Evolutionary conservation across 2,888 invertebrate genomes (phyloP), one percentile per base, ranked within the genome.

Genomic region (Nowickia ferox): DNA sequence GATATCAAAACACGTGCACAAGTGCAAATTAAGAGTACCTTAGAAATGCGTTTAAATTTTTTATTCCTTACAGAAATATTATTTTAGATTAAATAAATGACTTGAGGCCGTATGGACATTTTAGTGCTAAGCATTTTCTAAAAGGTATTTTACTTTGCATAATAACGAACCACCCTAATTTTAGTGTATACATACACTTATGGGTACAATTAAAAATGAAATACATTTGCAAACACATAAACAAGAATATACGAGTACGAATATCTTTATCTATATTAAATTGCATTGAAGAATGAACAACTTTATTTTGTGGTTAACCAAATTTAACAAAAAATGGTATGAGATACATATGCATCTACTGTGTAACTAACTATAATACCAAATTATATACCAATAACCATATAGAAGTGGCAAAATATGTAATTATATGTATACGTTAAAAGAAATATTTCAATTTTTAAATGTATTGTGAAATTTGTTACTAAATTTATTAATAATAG

Each of bases 241-340:
- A 17, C 9, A 68, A 19, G 17, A 22, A 8, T 17, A 55, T 51
- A 42, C n/a, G n/a, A n/a, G n/a, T n/a, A n/a, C n/a, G n/a, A n/a
- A n/a, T 80, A 42, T 59, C 3, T 74, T 38, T 68, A 5, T 59
- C 11, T 17, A 2, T 59, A 61, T 77, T 71, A 19, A 51, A 72
- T 38, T 66, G 65, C 19, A 77, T 77, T 83, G 46, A 71, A 83
- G 71, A 55, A 65, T 83, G 59, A 44, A 65, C 17, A 83, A 77
- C 72, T 77, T 77, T 72, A 83, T 83, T 77, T 77, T 83, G 83
- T 22, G 83, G 83, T 77, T 77, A 83, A 83, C 71, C 77, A 59
- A 57, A 77, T 77, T 77, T 77, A 59, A 59, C 51, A 66, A 66
- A 68, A 63, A 38, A 11, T 63, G 1, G 2, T 38, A 11, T 1